Base-by-base conservation (phyloP, 2,888 invertebrate species). In the Drosophila nr. fundita region DNA sequence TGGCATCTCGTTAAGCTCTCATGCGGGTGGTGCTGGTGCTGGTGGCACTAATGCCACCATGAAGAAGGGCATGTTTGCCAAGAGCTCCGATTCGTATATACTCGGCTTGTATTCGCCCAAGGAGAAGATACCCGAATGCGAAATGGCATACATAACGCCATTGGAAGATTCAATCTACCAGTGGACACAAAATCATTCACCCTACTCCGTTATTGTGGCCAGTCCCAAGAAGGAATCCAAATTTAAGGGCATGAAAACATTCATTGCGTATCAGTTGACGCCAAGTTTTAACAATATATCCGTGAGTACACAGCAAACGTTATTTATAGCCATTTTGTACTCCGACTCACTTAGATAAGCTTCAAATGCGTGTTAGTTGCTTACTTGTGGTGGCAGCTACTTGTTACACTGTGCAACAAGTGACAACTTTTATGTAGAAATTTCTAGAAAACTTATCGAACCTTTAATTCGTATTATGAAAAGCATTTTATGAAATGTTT, bases 211-310 rank as follows among this genome's bases (percentile, higher is more conserved):
- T 69, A 94, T 96, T 61, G 97, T 99, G 36, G 97, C 98, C 21
- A 98, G 98, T 65, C 99, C 99, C 8, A 99, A 99, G 92, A 99
- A 99, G 92, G 99, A 99, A 93, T 96, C 97, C 0, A 99, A 99
- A 94, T 95, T 99, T 91, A 99, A 99, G 92, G 99, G 99, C 49
- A 95, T 99, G 86, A 99, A 99, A 94, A 99, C 98, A 90, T 99
- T 97, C 91, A 99, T 99, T 87, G 98, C 98, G 54, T 99, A 99
- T 94, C 98, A 98, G 91, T 93, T 99, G 74, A 99, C 98, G 62
- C 99, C 99, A 4, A 97, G 98, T 93, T 98, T 98, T 92, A 98
- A 97, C 92, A 97, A 97, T 91, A 97, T 98, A 84, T 97, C 98
- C 94, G 99, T 98, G 34, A 92, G 93, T 92, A 70, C 50, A 40